A percentile compares a stretch with the other conserved stretches of the same genome.
Conservation (phyloP, 1,140 invertebrate genomes). For the Elysia chlorotica region DNA sequence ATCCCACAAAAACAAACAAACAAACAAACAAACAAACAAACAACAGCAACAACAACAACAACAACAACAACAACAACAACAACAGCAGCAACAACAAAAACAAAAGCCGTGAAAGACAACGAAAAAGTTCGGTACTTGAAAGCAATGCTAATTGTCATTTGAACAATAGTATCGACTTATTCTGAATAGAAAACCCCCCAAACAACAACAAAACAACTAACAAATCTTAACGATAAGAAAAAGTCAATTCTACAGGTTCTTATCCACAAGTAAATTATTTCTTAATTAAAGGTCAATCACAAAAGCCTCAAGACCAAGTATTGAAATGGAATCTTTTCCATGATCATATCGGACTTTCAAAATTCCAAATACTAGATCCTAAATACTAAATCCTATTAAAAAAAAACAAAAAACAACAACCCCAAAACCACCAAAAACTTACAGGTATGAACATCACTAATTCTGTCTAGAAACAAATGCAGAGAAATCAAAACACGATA, state of each 20-base stretch:
- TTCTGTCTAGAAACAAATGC: no score
- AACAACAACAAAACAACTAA: not conserved
- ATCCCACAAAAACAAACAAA: no score
- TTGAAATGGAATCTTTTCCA: no score
- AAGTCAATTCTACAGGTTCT: no score
- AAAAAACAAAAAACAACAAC: no score
- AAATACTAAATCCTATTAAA: not conserved
- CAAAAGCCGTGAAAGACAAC: not conserved
- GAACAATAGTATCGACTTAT: not conserved
- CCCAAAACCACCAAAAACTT: no score
- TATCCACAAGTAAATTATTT: not conserved
- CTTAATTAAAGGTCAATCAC: not conserved
- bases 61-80: no score
- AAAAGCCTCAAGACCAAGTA: not conserved
- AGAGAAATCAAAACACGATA: no score
- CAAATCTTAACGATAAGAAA: not conserved
- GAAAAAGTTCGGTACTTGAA: not conserved
- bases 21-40: no score
- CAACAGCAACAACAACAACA: no score
- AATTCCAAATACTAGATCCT: not conserved
- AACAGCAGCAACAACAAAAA: not conserved
- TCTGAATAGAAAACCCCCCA: not conserved
- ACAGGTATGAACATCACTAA: no score
- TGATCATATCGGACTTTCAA: not conserved
- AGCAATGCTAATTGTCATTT: not conserved